A percentile compares a stretch with the other conserved stretches of the same genome.
phyloP scores from a whole-genome alignment of 2,797 vertebrate genomes.

The Adelosebastes latens region DNA sequence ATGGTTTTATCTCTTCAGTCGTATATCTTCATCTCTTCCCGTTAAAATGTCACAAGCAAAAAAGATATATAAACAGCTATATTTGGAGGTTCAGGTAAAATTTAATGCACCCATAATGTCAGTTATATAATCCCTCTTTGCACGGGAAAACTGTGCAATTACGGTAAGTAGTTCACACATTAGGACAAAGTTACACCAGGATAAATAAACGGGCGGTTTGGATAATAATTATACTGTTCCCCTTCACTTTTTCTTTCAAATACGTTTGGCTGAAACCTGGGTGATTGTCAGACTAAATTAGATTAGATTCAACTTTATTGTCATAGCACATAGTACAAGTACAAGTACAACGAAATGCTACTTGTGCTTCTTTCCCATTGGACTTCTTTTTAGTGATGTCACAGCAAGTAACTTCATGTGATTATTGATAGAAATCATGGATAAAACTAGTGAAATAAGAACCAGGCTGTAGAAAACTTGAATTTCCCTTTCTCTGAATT shows the following conservation, averaged over 20 bases:
- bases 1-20: neutral
- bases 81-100: neutral
- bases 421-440: neutral
- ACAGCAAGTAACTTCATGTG: neutral
- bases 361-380: neutral
- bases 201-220: neutral
- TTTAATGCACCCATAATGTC: neutral
- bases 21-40: too few species aligned
- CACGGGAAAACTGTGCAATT: neutral
- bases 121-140: neutral
- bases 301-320: too few species aligned
- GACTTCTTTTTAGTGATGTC: neutral
- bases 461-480: neutral
- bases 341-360: too few species aligned
- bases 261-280: neutral
- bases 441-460: neutral
- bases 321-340: too few species aligned
- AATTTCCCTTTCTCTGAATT: neutral
- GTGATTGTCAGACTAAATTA: neutral
- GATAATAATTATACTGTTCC: accelerated
- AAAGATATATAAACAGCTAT: neutral
- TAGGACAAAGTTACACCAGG: neutral
- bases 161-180: neutral
- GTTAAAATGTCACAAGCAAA: neutral
- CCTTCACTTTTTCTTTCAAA: neutral